Percentiles rank a stretch among this genome's conserved stretches.
Evolutionary conservation across 2,113 vertebrate genomes (phyloP).

Genomic region (Oryctolagus cuniculus): DNA sequence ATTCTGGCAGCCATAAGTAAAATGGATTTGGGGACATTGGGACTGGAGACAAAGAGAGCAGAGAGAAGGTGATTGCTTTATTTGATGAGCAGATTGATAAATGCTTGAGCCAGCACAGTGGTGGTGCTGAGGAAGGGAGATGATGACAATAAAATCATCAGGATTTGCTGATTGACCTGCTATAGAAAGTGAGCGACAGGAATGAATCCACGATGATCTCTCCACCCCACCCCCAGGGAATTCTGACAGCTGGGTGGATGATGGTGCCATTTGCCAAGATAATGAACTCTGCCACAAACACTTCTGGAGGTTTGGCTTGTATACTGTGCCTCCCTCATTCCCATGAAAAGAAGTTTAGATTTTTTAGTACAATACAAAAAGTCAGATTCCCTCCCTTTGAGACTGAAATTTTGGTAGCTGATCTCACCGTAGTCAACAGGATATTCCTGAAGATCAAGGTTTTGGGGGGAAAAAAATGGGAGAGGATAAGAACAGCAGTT

Average conservation of each 20-base stretch:
- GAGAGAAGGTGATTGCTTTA: not conserved
- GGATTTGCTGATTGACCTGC: conserved; percentile 42
- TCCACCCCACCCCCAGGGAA: not conserved
- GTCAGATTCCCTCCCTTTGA: not conserved
- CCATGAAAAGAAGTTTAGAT: not conserved
- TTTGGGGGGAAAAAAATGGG: not conserved
- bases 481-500: not conserved
- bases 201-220: conserved; percentile 7
- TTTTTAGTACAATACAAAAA: conserved; percentile 30
- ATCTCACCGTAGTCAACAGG: not conserved
- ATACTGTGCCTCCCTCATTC: not conserved
- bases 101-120: conserved; percentile 22
- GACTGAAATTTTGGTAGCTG: conserved; percentile 23
- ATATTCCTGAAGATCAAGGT: not conserved
- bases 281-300: conserved; percentile 7
- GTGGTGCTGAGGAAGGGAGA: not conserved
- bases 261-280: not conserved
- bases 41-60: conserved; percentile 15
- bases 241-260: not conserved
- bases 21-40: conserved; percentile 30
- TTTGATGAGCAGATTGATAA: conserved; percentile 42
- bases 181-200: not conserved
- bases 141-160: conserved; percentile 8
- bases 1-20: conserved; percentile 48
- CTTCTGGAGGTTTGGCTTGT: not conserved